Base-by-base conservation (phyloP, 2,888 invertebrate species). In the Digitonthophagus gazella region DNA sequence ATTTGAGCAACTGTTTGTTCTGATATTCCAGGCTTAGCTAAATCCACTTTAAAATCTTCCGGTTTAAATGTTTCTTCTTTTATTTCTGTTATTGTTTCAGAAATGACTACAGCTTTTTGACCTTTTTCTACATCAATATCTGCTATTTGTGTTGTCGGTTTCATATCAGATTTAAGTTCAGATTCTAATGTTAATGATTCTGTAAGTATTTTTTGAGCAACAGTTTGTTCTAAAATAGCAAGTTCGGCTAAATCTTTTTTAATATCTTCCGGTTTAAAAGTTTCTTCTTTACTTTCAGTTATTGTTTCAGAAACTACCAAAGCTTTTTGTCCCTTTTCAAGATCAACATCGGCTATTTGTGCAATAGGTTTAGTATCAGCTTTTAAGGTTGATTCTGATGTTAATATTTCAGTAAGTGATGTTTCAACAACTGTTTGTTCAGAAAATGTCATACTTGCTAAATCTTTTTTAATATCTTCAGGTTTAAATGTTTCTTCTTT, bases 1-100 rank as follows among this genome's bases (percentile, higher is more conserved):
- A 92, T 73, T 72, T 88, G 80, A 80, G 87, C 85, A 77, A 82
- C 84, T 83, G 83, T 86, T 80, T 84, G 85, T 79, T 85, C 86
- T 67, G 78, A 85, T 58, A 84, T 76, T 61, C 85, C 80, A n/a
- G 86, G 85, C 15, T 74, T 82, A 76, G 89, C 90, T 61, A 79
- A 82, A 65, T 84, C 87, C 11, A 86, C 85, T 77, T 82, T 82
- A 1, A 82, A 74, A 20, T 80, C 81, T 57, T 77, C 78, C 3
- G 28, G 28, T 18, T 76, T 75, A 71, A 86, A 82, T 68, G 78
- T 76, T 11, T 84, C 80, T 79, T 88, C 85, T 69, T 82, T 84
- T 74, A 87, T 86, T 15, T 81, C 82, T 18, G 79, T 71, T 0
- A 77, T 77, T 56, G 82, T 78, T 77, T 84, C 82, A n/a, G 78